These are phyloP conservation scores for Oryzias melastigma DNA, from an alignment of 2,113 vertebrate species.

Conservation along the genomic window DNA sequence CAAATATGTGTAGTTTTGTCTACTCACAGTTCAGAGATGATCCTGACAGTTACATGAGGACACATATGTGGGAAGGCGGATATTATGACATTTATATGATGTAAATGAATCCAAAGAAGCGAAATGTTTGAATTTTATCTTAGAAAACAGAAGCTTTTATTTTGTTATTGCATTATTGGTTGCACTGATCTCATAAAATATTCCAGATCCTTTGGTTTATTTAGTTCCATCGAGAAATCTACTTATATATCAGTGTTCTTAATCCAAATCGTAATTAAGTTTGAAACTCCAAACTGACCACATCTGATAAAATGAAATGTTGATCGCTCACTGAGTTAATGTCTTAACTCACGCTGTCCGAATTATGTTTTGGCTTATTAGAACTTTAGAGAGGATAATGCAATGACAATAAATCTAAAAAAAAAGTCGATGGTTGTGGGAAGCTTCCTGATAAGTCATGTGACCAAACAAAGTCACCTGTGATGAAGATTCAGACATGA, in stretches of 20 bases:
- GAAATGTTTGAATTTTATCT: conserved; percentile 1
- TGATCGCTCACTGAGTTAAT: background rate
- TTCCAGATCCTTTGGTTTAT: background rate
- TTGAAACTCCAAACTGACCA: background rate
- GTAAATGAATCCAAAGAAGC: conserved; percentile 26
- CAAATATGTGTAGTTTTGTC: too few relatives aligned
- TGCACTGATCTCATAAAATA: background rate
- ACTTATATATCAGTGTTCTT: too few relatives aligned
- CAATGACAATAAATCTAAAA: conserved; percentile 45
- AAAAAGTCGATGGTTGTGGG: conserved; percentile 3
- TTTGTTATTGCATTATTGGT: conserved; percentile 58
- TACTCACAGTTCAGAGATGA: conserved; percentile 50
- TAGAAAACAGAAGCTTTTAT: background rate
- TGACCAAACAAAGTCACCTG: conserved; percentile 20
- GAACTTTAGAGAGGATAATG: conserved; percentile 34
- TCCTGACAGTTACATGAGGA: conserved; percentile 45
- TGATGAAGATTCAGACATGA: conserved; percentile 9
- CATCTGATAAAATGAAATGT: conserved; percentile 13
- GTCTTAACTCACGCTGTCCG: conserved; percentile 18
- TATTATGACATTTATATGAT: background rate
- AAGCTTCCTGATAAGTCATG: conserved; percentile 25
- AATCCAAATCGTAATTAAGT: background rate
- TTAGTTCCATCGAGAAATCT: too few relatives aligned
- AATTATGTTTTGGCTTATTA: conserved; percentile 14
- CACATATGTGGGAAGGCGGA: conserved; percentile 29